Conservation (phyloP, 2,888 invertebrate species). For the Panzeria rudis region DNA sequence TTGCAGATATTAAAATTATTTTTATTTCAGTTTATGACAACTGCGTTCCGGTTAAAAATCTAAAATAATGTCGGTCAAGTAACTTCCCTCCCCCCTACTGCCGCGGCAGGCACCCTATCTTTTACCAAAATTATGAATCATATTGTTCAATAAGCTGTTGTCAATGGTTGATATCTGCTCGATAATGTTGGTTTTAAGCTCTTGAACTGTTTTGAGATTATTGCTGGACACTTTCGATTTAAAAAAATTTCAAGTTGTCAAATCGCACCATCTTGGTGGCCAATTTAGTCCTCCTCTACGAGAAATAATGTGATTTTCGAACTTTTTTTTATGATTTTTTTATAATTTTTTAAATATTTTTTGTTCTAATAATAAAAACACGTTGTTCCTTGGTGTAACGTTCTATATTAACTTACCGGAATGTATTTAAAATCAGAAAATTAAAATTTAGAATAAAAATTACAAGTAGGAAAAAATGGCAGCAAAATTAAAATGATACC, state of each 20-base stretch:
- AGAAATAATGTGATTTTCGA: neutral
- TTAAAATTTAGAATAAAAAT: too few relatives aligned
- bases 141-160: neutral
- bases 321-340: neutral
- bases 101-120: neutral
- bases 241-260: neutral
- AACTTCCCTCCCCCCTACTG: neutral
- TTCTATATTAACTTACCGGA: too few relatives aligned
- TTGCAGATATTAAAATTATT: neutral
- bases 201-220: neutral
- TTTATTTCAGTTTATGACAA: neutral
- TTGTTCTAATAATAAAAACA: too few relatives aligned
- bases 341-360: too few relatives aligned
- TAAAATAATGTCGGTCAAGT: neutral
- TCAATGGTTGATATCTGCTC: neutral
- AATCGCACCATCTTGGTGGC: neutral
- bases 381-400: too few relatives aligned
- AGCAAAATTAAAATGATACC: too few relatives aligned
- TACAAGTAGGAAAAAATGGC: too few relatives aligned
- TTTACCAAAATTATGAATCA: constrained; percentile 1
- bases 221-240: neutral
- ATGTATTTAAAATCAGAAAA: too few relatives aligned
- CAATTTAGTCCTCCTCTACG: neutral
- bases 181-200: neutral
- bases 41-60: constrained; percentile 11